Percentiles rank a stretch among this genome's conserved stretches.
Evolutionary conservation across 2,797 vertebrate genomes (phyloP).

Genomic region (Falco berigora): DNA sequence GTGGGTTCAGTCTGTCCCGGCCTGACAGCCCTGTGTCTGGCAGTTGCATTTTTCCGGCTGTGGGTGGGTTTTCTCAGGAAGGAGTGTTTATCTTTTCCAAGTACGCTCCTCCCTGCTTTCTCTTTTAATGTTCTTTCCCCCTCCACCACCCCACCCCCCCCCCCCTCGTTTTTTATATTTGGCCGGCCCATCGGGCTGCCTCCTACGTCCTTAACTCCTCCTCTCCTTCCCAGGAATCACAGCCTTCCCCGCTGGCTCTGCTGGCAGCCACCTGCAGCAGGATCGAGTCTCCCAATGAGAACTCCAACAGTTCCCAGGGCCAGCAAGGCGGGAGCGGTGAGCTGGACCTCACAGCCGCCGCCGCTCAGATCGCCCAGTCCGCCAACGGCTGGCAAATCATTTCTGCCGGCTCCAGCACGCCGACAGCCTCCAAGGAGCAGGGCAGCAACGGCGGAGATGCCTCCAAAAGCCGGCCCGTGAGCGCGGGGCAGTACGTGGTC

Average conservation of each 20-base stretch:
- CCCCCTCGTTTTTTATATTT: neutral
- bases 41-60: slow-evolving; percentile 17
- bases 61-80: slow-evolving; percentile 28
- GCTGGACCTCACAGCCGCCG: slow-evolving; percentile 79
- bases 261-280: slow-evolving; percentile 96
- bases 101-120: neutral
- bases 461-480: slow-evolving; percentile 71
- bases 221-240: slow-evolving; percentile 80
- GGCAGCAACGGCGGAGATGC: slow-evolving; percentile 59
- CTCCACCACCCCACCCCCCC: too few relatives aligned
- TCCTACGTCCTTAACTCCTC: slow-evolving; percentile 15
- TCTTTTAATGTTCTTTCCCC: neutral
- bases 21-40: neutral
- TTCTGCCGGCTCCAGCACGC: slow-evolving; percentile 77
- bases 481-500: slow-evolving; percentile 85
- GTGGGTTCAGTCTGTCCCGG: neutral
- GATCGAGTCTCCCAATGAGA: slow-evolving; percentile 91
- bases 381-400: slow-evolving; percentile 94
- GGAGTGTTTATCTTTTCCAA: slow-evolving; percentile 35
- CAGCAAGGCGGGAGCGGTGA: slow-evolving; percentile 76
- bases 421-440: slow-evolving; percentile 77
- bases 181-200: neutral
- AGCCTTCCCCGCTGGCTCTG: slow-evolving; percentile 91
- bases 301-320: slow-evolving; percentile 76
- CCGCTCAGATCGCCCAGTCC: slow-evolving; percentile 82